Percentiles rank a stretch among this genome's conserved stretches.
Evolutionary conservation across 2,888 invertebrate species (phyloP).

Genomic region (Cheilosia pagana): DNA sequence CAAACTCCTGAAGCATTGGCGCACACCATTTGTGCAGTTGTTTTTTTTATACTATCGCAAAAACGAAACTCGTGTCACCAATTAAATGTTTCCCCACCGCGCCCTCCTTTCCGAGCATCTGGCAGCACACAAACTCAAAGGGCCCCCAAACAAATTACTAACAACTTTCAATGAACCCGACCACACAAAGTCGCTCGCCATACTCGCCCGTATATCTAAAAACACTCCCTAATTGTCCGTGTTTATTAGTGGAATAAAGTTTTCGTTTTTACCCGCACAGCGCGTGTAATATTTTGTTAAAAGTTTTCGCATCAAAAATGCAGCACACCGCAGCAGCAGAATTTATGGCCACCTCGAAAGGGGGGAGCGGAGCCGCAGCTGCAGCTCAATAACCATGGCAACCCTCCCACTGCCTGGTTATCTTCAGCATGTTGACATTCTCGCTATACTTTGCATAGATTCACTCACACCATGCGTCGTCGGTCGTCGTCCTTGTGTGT

Average conservation of each 20-base stretch:
- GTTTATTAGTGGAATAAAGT: slow-evolving; percentile 59
- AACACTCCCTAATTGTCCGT: slow-evolving; percentile 63
- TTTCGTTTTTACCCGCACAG: slow-evolving; percentile 32
- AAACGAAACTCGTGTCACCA: slow-evolving; percentile 41
- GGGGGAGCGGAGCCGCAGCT: slow-evolving; percentile 8
- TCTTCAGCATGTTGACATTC: slow-evolving; percentile 57
- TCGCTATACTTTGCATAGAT: slow-evolving; percentile 18
- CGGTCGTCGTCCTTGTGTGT: slow-evolving; percentile 25
- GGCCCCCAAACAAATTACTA: slow-evolving; percentile 35
- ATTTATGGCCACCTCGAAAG: slow-evolving; percentile 41
- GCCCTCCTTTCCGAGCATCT: slow-evolving; percentile 16
- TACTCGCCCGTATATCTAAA: slow-evolving; percentile 9
- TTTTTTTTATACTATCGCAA: not conserved
- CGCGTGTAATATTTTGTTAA: slow-evolving; percentile 37
- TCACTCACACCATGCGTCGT: not conserved
- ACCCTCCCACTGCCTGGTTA: slow-evolving; percentile 7
- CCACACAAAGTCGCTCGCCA: not conserved
- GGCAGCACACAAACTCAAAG: not conserved
- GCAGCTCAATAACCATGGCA: slow-evolving; percentile 13
- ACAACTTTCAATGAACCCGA: slow-evolving; percentile 54
- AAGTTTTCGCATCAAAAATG: slow-evolving; percentile 68
- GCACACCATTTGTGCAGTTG: no score
- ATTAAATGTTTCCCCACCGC: slow-evolving; percentile 29
- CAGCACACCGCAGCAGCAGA: slow-evolving; percentile 36
- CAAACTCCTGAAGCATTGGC: no score